Conservation (phyloP, 2,113 vertebrate species). For the Nansenia antarctica region DNA sequence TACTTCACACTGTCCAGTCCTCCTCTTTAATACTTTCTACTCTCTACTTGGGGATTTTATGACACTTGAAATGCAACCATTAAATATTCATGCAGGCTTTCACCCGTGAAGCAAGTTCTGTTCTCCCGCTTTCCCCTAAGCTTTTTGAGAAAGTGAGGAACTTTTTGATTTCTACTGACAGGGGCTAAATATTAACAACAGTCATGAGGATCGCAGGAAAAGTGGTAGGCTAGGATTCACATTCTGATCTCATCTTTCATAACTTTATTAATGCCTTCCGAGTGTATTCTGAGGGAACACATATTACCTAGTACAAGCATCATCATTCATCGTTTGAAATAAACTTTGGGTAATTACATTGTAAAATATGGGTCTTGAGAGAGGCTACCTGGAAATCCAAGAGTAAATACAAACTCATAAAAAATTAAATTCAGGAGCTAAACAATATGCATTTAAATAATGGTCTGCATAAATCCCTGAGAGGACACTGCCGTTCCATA, state of each 20-base stretch:
- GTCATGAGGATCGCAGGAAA: constrained; percentile 30
- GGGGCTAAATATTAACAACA: constrained; percentile 66
- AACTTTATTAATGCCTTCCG: constrained; percentile 1
- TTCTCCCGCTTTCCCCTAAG: constrained; percentile 21
- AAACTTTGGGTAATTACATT: too few relatives aligned
- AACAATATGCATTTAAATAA: neutral
- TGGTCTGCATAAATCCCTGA: constrained; percentile 15
- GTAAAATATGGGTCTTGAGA: too few relatives aligned
- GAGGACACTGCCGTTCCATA: constrained; percentile 14
- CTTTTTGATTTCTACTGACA: constrained; percentile 70
- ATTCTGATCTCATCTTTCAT: neutral
- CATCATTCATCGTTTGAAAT: too few relatives aligned
- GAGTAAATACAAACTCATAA: too few relatives aligned
- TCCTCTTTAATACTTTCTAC: too few relatives aligned
- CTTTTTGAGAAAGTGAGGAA: constrained; percentile 62
- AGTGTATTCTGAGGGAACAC: too few relatives aligned
- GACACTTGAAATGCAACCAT: constrained; percentile 72
- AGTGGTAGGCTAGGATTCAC: neutral
- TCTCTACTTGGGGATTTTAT: constrained; percentile 67
- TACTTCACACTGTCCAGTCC: constrained; percentile 62
- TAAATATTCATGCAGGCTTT: constrained; percentile 76
- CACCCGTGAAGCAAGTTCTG: constrained; percentile 65
- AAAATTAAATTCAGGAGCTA: neutral
- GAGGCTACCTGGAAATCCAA: too few relatives aligned
- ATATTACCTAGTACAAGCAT: too few relatives aligned